Conservation (phyloP, 1,140 invertebrate species). For the Pantala flavescens region DNA sequence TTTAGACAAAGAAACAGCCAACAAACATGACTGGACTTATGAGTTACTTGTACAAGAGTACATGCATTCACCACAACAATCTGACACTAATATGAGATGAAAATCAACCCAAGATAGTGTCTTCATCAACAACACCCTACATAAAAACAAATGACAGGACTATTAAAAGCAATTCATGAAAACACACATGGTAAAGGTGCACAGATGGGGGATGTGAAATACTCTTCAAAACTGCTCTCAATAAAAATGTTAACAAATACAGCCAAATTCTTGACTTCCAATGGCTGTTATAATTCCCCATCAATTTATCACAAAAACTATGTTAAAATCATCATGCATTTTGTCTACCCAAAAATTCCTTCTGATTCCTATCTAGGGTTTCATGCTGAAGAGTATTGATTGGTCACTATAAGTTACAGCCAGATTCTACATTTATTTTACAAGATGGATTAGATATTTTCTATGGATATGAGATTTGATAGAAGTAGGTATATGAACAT, state of each 20-base stretch:
- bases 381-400: neutral
- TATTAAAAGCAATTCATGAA: neutral
- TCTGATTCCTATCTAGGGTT: neutral
- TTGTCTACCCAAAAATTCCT: neutral
- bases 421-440: neutral
- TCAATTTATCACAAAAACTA: neutral
- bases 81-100: constrained; percentile 1
- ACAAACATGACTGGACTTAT: neutral
- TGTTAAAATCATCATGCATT: neutral
- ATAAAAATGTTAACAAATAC: neutral
- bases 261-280: neutral
- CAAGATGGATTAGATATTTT: neutral
- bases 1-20: neutral
- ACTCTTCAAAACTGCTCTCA: neutral
- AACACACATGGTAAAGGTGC: neutral
- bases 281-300: neutral
- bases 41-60: neutral
- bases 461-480: neutral
- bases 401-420: neutral
- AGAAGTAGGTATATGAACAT: neutral
- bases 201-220: neutral
- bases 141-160: neutral
- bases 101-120: neutral
- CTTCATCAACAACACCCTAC: neutral
- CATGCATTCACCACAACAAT: neutral